Base-by-base conservation (phyloP, 2,888 invertebrate species). In the Bedellia somnulentella region DNA sequence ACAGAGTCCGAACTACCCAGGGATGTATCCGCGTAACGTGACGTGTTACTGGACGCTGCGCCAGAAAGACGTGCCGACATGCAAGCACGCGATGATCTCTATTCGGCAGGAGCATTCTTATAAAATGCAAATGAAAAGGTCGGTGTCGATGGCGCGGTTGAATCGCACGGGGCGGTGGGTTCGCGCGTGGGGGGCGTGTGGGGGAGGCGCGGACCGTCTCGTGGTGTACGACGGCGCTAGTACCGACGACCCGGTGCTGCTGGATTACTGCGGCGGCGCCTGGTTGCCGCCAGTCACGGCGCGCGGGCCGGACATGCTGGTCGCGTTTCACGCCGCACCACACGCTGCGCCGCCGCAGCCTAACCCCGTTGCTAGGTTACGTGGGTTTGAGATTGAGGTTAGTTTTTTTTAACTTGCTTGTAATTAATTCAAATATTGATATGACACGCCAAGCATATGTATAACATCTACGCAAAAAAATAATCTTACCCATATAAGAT, bases 1-100 rank as follows among this genome's bases (percentile, higher is more conserved):
- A 39, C 93, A 93, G 66, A 90, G 89, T 41, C 93, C 93, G 30
- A 93, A 93, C 66, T 93, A 91, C 57, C 93, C 93, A 8, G 92
- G 92, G 34, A 89, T 92, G 81, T 87, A 87, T 48, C 87, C 86
- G 5, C 58, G 75, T 70, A 94, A 94, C 66, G 92, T 94, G 14
- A 90, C 92, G 35, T 96, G 95, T 62, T 87, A 90, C 59, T 91
- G 92, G 81, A 89, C 89, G 38, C 77, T 93, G 40, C 80, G 90
- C 22, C 90, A 93, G 63, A 87, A 89, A 57, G 85, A 85, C 50
- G 86, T 90, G 37, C 90, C 92, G 9, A 89, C 88, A 25, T 92
- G 92, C 62, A 92, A 92, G 57, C 90, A 91, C 63, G 92, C 93
- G 21, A 91, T 93, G 88, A 88, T 93, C 44, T 86, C 89, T 11